Evolutionary conservation across 2,797 vertebrate genomes (phyloP), one percentile per base, ranked within the genome.

Genomic region (Pachyuromys duprasi): DNA sequence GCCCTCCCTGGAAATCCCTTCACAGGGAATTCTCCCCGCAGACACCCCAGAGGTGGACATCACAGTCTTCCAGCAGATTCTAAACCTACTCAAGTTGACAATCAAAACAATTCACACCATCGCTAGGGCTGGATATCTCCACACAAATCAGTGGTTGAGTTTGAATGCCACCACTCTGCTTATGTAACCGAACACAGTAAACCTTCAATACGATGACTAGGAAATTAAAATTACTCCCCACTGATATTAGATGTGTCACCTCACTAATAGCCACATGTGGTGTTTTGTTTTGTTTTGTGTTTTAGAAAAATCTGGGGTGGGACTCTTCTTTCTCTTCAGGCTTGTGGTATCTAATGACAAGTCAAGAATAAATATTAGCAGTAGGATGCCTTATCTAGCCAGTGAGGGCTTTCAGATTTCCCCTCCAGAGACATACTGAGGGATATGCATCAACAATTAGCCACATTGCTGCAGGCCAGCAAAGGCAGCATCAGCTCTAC

Each of bases 311-410:
- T 26, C 17, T 13, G 18, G 18, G 0, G 2, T 22, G 28, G 65
- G 45, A 36, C 18, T 28, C 39, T 65, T 3, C 24, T 78, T 62
- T 53, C 36, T 89, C 55, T 36, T 87, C 45, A 60, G 42, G 57
- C 67, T 15, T 57, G 84, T 28, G 5, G 31, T 80, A 70, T 57
- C 78, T 53, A 72, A 90, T 74, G 82, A 95, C 45, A 75, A 83
- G 33, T 92, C 80, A 72, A 94, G 88, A 92, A 95, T 94, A 95
- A 97, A 86, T 53, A 75, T 45, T 22, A 91, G 69, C 94, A 89
- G 88, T 91, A 80, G 49, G 86, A 63, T 53, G 8, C 14, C 0
- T n/a, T 70, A 49, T 76, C 57, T 26, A 80, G 69, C 65, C 24
- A 14, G 31, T 24, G 36, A 0, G 4, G 63, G 9, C 70, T 87